Base-by-base conservation (phyloP, 2,888 invertebrate species). In the Acleris laterana region DNA sequence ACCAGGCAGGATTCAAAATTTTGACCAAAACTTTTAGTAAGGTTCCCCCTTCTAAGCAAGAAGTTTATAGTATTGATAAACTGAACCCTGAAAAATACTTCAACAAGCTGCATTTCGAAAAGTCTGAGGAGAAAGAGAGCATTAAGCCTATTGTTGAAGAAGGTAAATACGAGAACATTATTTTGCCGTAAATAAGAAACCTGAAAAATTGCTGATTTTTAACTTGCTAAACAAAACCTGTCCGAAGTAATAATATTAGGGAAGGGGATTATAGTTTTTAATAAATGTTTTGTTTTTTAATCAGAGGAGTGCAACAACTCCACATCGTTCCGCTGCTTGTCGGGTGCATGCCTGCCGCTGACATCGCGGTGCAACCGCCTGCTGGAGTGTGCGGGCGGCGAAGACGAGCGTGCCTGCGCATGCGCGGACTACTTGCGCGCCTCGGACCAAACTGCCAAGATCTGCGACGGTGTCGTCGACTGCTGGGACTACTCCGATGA, bases 401-500 rank as follows among this genome's bases (percentile, higher is more conserved):
- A 95, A 69, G 96, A 96, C 77, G 96, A 96, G 79, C 91, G 93
- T 32, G 94, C 94, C 62, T 96, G 96, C 78, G 94, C 95, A 20
- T 97, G 97, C 80, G 96, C 96, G 9, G 96, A 97, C 83, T 96
- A 96, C 75, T 83, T 97, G 50, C 93, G 93, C 63, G 94, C 96
- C 1, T 94, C 96, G 1, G 96, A 96, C 76, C 94, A 94, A 71
- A 91, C 96, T 69, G 93, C 95, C 16, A 96, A 97, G 84, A 95
- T 97, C 58, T 97, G 97, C 78, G 97, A 97, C 76, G 96, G 96
- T 1, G 93, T 96, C 28, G 94, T 96, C 1, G 96, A 97, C 77
- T 97, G 97, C 77, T 96, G 95, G 95, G 97, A 97, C 81, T 96
- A 95, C 79, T 95, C 96, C 0, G 96, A 96, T 81, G 96, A 96